Conservation (phyloP, 2,888 invertebrate genomes). For the Choristoneura rosaceana region DNA sequence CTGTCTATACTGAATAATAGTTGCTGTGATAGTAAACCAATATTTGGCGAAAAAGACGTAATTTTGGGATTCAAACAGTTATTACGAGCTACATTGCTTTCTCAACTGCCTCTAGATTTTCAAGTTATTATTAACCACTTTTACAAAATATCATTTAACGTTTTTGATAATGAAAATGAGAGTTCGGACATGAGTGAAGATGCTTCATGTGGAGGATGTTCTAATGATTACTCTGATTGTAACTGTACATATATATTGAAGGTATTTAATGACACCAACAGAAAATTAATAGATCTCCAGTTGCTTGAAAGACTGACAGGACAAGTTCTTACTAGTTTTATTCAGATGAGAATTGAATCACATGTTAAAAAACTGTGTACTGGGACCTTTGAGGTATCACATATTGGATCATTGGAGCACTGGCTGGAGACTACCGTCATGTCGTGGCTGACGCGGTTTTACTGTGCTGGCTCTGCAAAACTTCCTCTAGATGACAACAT, state of each 20-base stretch:
- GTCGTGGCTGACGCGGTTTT: conserved; percentile 94
- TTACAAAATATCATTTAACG: conserved; percentile 91
- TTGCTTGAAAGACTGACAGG: conserved; percentile 94
- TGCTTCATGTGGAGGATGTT: conserved; percentile 90
- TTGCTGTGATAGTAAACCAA: conserved; percentile 73
- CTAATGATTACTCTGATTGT: conserved; percentile 84
- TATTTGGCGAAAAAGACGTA: conserved; percentile 84
- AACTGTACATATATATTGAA: conserved; percentile 88
- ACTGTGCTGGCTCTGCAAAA: conserved; percentile 87
- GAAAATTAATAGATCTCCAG: conserved; percentile 90
- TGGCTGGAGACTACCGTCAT: conserved; percentile 95
- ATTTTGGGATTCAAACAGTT: conserved; percentile 87
- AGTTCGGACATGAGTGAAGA: conserved; percentile 85
- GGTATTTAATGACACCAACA: conserved; percentile 91
- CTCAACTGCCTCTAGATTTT: conserved; percentile 89
- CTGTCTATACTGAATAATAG: conserved; percentile 82
- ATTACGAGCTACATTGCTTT: conserved; percentile 87
- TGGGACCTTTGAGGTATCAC: conserved; percentile 94
- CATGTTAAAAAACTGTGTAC: conserved; percentile 94
- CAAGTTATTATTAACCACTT: conserved; percentile 90
- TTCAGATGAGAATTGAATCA: conserved; percentile 92
- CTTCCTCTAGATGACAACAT: conserved; percentile 84
- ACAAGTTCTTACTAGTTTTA: conserved; percentile 92
- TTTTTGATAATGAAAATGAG: conserved; percentile 85
- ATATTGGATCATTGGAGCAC: conserved; percentile 90